Percentiles rank a stretch among this genome's conserved stretches.
These are phyloP conservation scores for Gandaritis pyraliata DNA, from an alignment of 2,888 invertebrate genomes.

Conservation along the genomic window DNA sequence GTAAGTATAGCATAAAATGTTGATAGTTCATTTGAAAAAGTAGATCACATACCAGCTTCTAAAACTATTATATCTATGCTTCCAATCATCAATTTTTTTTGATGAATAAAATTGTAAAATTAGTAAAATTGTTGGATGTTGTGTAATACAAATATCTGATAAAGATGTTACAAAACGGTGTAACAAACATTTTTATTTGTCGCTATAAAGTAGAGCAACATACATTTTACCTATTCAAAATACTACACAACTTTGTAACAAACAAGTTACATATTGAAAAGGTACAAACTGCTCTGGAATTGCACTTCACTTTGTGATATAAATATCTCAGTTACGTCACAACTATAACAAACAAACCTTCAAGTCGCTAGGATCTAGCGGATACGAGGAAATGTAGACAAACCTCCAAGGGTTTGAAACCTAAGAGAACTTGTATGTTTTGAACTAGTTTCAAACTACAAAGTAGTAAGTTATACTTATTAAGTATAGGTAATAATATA, in stretches of 20 bases:
- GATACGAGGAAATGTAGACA: slow-evolving; percentile 6
- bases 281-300: slow-evolving; percentile 24
- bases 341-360: slow-evolving; percentile 19
- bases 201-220: background rate
- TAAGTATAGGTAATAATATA: no score
- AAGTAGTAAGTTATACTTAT: no score
- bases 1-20: no score
- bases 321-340: slow-evolving; percentile 26
- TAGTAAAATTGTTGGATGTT: no score
- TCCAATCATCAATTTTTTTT: no score
- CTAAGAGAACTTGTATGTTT: background rate
- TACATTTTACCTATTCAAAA: background rate
- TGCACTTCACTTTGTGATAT: slow-evolving; percentile 32
- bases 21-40: no score
- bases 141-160: no score
- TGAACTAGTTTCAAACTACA: background rate
- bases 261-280: slow-evolving; percentile 32
- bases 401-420: background rate
- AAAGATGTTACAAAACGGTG: no score
- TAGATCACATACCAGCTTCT: no score
- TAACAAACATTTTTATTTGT: no score
- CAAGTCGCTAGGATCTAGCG: background rate
- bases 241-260: slow-evolving; percentile 25
- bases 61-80: no score
- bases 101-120: no score